Conservation (phyloP, 2,797 vertebrate species). For the Rhinophrynus dorsalis region DNA sequence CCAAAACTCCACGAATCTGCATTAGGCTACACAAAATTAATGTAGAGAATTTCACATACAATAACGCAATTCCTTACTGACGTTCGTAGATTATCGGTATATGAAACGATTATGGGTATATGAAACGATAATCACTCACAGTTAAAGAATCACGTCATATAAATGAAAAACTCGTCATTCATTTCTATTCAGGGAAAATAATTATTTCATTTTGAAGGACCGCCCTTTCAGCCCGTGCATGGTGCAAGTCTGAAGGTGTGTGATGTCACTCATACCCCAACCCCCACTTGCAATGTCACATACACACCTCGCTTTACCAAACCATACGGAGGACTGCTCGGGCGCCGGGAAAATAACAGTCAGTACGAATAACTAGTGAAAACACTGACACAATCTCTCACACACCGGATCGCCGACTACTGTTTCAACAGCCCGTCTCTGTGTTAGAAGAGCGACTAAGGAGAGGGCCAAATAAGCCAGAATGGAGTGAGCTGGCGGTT, state of each 20-base stretch:
- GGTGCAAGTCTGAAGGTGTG: background rate
- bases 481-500: background rate
- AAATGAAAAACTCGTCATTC: no score
- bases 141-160: no score
- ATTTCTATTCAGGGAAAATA: no score
- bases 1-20: no score
- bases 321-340: slow-evolving; percentile 14
- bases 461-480: background rate
- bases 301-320: background rate
- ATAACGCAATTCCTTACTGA: no score
- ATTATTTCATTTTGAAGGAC: no score
- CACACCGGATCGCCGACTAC: background rate
- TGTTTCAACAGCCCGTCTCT: background rate
- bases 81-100: no score
- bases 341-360: background rate
- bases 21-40: no score
- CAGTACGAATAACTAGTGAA: background rate
- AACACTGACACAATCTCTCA: no score
- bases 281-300: background rate
- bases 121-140: no score
- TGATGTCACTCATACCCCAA: slow-evolving; percentile 16
- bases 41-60: no score
- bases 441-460: background rate
- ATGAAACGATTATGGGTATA: no score
- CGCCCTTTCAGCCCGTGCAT: background rate